These are phyloP conservation scores for Drosophila kanapiae DNA, from an alignment of 1,140 invertebrate genomes.

Conservation along the genomic window DNA sequence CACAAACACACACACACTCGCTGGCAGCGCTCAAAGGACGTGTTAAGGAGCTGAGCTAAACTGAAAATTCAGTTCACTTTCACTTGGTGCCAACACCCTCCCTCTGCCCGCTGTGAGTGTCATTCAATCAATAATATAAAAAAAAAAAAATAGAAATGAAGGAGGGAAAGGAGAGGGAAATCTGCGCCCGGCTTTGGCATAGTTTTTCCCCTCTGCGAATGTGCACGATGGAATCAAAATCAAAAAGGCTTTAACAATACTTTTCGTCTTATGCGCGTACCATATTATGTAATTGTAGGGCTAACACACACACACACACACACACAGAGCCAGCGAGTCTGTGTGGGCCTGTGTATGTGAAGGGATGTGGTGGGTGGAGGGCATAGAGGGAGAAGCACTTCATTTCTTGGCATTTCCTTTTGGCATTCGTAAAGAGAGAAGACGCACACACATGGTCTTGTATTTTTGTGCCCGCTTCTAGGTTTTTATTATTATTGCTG, in stretches of 20 bases:
- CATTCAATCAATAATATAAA: conserved; percentile 22
- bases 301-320: conserved; percentile 42
- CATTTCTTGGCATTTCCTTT: conserved; percentile 80
- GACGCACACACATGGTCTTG: conserved; percentile 50
- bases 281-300: conserved; percentile 80
- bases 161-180: conserved; percentile 27
- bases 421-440: conserved; percentile 37
- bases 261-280: conserved; percentile 71
- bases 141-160: background rate
- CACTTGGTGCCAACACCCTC: conserved; percentile 28
- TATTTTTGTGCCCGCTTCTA: conserved; percentile 65
- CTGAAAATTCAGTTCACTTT: conserved; percentile 50
- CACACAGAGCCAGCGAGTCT: conserved; percentile 4
- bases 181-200: conserved; percentile 46
- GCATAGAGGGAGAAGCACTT: conserved; percentile 61
- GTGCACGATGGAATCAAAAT: conserved; percentile 47
- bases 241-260: conserved; percentile 70
- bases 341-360: background rate
- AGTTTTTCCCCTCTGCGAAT: conserved; percentile 34
- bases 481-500: conserved; percentile 76
- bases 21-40: conserved; percentile 28
- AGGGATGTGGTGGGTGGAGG: conserved; percentile 2
- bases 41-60: conserved; percentile 44
- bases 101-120: background rate
- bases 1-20: conserved; percentile 15